Evolutionary conservation across 2,888 invertebrate species (phyloP), one percentile per base, ranked within the genome.

Genomic region (Zygothrica quintamaculata): DNA sequence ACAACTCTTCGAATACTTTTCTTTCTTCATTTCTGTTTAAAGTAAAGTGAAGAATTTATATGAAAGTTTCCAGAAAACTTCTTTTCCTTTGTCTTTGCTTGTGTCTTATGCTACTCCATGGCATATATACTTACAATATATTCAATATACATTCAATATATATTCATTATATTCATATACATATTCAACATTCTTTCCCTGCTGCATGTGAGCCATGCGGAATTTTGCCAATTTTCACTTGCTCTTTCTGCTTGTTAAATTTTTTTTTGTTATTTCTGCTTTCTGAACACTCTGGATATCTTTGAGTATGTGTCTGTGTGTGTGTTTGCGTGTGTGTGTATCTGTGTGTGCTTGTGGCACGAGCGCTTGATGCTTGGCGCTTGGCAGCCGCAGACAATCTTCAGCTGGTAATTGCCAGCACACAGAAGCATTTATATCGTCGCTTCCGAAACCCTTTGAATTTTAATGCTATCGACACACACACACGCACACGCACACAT

Each of bases 141-240:
- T 22, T 18, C 16, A 7, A 6, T 9, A 6, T 15, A 16, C 50
- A 51, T 18, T 57, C 44, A n/a, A n/a, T n/a, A n/a, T n/a, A n/a
- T n/a, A n/a, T n/a, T n/a, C n/a, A n/a, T 51, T 44, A 59, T 22
- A 46, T 46, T 36, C 61, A 42, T 47, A 58, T 46, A 33, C 57
- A 71, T 58, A 57, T 50, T 58, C 55, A n/a, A 40, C 67, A 67
- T 71, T 67, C 67, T 42, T 53, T 70, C 34, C 46, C 15, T 51
- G 67, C 57, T 57, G 70, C 70, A 70, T 61, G 56, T 66, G 66
- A 66, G 66, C 40, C 70, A 70, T 61, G 62, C 70, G 66, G 50
- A 50, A 39, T 51, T 61, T 71, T 62, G 66, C 57, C 71, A 71
- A 71, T 61, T 65, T 57, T 36, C 64, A 42, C 44, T 66, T 53